Conservation (phyloP, 1,140 invertebrate species). For the Aethina tumida region DNA sequence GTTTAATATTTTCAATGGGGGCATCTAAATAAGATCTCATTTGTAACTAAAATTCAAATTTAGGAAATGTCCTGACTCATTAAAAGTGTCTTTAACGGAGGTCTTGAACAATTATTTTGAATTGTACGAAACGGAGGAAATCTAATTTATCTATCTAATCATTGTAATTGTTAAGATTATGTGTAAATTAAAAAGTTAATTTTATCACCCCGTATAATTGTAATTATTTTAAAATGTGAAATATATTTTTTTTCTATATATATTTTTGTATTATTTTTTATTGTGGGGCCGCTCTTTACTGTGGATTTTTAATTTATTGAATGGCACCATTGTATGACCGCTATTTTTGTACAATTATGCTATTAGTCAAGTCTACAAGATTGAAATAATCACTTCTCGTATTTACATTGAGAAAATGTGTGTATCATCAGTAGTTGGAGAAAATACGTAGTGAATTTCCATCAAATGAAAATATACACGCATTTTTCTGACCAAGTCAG, state of each 20-base stretch:
- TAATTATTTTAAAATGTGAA: slow-evolving; percentile 11
- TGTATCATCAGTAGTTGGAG: neutral
- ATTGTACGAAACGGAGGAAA: too few species aligned
- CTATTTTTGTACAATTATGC: neutral
- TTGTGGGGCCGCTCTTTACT: too few species aligned
- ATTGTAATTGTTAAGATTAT: too few species aligned
- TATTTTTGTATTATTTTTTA: too few species aligned
- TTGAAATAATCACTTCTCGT: slow-evolving; percentile 9
- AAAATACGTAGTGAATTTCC: neutral
- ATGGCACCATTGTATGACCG: neutral
- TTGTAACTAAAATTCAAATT: slow-evolving; percentile 5
- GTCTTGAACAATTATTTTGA: too few species aligned
- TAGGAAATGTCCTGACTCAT: slow-evolving; percentile 5
- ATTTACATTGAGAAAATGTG: neutral
- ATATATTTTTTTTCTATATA: slow-evolving; percentile 11
- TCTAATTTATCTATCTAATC: too few species aligned
- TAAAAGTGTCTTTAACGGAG: slow-evolving; percentile 7
- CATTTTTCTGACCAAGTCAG: too few species aligned
- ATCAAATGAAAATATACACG: slow-evolving; percentile 13
- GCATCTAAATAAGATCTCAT: slow-evolving; percentile 5
- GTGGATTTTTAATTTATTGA: neutral
- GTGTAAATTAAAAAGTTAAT: too few species aligned
- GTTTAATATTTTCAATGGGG: too few species aligned
- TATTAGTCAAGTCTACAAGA: slow-evolving; percentile 11
- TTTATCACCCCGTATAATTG: too few species aligned